Evolutionary conservation across 2,888 invertebrate species (phyloP), one percentile per base, ranked within the genome.

Genomic region (Lymantria dispar): DNA sequence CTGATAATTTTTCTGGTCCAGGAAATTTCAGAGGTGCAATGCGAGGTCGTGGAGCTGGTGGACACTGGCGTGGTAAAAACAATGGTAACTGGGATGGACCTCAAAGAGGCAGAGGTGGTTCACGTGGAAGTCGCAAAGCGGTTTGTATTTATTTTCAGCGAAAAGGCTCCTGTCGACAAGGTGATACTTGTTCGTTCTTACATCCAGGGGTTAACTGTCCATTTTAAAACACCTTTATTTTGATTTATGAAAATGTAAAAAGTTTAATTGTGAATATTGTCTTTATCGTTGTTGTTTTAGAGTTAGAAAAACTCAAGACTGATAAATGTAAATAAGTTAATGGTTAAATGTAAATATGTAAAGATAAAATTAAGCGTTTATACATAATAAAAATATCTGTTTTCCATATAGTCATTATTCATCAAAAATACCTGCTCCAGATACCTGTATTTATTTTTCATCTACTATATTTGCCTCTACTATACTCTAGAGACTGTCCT

Each of bases 131-230:
- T 39, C 92, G 91, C 38, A 93, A 91, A 70, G 85, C 93, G 45
- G 87, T 94, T 11, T 97, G 97, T 77, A 94, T 95, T 76, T 95
- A 96, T 78, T 95, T 95, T 72, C 94, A 95, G 77, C 94, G 95
- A 70, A 94, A 93, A 67, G 97, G 97, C 0, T 95, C 94, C 56
- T 98, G 98, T 85, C 92, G 96, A 46, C 94, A 95, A 75, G 96
- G 96, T 49, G 95, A 95, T 67, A 94, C 94, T 65, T 98, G 98
- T 85, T 94, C 94, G 48, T 98, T 95, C 81, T 87, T 96, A 64
- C 98, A 98, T 91, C 96, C 96, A 3, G 94, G 94, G 57, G 92
- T 93, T 14, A 93, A 93, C 79, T 93, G 93, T 67, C 93, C 94
- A 8, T 91, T 78, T 75, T 91, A 78, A 66, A 14, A 8, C 13